phyloP scores from a whole-genome alignment of 2,888 invertebrate genomes.

The Agapostemon virescens region DNA sequence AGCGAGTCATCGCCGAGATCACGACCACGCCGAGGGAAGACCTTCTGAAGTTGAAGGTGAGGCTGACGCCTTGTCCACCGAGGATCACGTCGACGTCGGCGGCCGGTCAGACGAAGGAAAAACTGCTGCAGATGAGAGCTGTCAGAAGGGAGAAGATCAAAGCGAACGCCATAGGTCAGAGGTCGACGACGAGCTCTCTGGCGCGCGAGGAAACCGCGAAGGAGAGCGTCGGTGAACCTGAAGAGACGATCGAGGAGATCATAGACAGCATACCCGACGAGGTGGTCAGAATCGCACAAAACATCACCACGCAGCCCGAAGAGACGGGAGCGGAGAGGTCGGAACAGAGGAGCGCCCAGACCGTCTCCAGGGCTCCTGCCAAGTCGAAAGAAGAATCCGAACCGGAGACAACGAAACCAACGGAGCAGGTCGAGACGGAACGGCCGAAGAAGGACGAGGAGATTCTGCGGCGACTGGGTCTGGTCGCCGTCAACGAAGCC shows the following conservation, averaged over 20 bases:
- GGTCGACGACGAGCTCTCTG: conserved; percentile 39
- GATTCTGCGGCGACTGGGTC: conserved; percentile 72
- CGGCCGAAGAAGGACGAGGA: conserved; percentile 72
- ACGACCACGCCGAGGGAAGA: conserved; percentile 76
- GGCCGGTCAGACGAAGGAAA: conserved; percentile 70
- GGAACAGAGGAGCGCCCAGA: conserved; percentile 18
- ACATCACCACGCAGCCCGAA: conserved; percentile 52
- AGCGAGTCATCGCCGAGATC: conserved; percentile 76
- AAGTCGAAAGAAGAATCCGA: conserved; percentile 34
- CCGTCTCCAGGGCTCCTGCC: conserved; percentile 4
- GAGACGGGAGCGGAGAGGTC: conserved; percentile 26
- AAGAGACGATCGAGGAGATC: conserved; percentile 75
- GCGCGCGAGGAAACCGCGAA: conserved; percentile 51
- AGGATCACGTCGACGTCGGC: conserved; percentile 67
- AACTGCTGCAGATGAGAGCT: conserved; percentile 69
- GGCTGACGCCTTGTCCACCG: conserved; percentile 75
- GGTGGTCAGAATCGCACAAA: conserved; percentile 71
- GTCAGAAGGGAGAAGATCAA: conserved; percentile 73
- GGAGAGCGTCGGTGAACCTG: conserved; percentile 42
- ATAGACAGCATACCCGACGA: conserved; percentile 75
- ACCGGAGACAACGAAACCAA: conserved; percentile 24
- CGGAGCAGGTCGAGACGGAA: conserved; percentile 33
- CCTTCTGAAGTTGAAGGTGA: conserved; percentile 73
- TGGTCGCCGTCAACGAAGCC: conserved; percentile 73
- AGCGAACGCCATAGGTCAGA: conserved; percentile 48